Conservation (phyloP, 1,140 invertebrate genomes). For the Lordiphosa stackelbergi region DNA sequence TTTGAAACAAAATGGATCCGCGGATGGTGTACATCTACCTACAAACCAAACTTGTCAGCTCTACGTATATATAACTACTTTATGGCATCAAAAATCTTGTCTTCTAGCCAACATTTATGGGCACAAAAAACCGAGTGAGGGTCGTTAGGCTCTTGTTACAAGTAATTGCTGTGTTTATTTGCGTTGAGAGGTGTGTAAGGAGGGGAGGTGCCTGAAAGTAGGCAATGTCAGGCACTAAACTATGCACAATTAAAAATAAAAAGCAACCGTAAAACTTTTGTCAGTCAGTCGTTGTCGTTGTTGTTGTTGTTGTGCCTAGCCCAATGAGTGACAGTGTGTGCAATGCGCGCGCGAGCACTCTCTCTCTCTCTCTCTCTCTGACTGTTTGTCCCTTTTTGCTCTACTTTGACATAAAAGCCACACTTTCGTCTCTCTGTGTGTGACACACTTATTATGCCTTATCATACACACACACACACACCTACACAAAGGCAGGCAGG, state of each 20-base stretch:
- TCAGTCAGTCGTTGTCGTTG: not conserved
- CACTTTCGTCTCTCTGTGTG: constrained; percentile 22
- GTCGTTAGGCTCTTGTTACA: constrained; percentile 32
- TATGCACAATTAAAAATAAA: constrained; percentile 38
- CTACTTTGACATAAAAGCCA: constrained; percentile 40
- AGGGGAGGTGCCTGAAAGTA: constrained; percentile 21
- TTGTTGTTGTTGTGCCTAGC: constrained; percentile 5
- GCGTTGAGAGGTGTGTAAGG: constrained; percentile 8
- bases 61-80: too few species aligned
- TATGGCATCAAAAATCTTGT: too few species aligned
- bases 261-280: not conserved
- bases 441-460: constrained; percentile 51
- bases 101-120: constrained; percentile 11
- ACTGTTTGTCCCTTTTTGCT: constrained; percentile 28
- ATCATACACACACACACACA: constrained; percentile 21
- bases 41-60: too few species aligned
- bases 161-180: constrained; percentile 61
- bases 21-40: too few species aligned
- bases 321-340: constrained; percentile 14
- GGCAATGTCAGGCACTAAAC: constrained; percentile 24
- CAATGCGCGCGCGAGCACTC: constrained; percentile 2
- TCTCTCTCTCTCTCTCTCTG: not conserved
- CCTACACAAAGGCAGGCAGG: not conserved
- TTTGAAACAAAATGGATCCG: too few species aligned
- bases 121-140: not conserved